Evolutionary conservation across 2,113 vertebrate genomes (phyloP), one percentile per base, ranked within the genome.

Genomic region (Symphodus melops): DNA sequence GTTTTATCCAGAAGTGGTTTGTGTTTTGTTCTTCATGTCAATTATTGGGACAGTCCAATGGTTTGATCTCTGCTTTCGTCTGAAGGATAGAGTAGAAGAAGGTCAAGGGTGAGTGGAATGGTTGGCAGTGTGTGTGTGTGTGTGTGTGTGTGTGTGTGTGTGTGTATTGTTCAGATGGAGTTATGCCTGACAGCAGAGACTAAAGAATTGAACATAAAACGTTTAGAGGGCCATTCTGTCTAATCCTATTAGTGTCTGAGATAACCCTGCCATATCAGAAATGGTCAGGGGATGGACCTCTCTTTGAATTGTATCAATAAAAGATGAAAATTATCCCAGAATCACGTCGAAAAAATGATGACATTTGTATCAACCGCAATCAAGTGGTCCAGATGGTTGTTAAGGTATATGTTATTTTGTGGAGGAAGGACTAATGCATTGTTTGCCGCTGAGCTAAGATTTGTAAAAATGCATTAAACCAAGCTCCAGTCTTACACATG

Each of bases 211-310:
- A 88, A 88, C 77, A 71, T 81, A 77, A 87, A 72, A 77, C 72
- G 86, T 84, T 87, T 81, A 75, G 85, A 78, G 59, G 74, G 48
- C 42, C 33, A 25, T 64, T 82, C 52, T 79, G 72, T 78, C 81
- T 93, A 92, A 94, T 92, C 91, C 89, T 90, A 91, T 93, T 92
- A 94, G 70, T 60, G 54, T 71, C 48, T 77, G 25, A 23, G 60
- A 89, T 70, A 60, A 68, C 63, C 61, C 72, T 82, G 62, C 54
- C 52, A 52, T 72, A 92, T 91, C 85, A 89, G 84, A 84, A 58
- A 39, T 39, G 21, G 75, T 81, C 63, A 55, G 28, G 65, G 69
- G 19, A 75, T 69, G 63, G 73, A 77, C 53, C 64, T 56, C 23
- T 41, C 23, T 54, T 49, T 37, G 59, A 78, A 79, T 63, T 59